Conservation (phyloP, 2,113 vertebrate species). For the Phyllopteryx taeniolatus region DNA sequence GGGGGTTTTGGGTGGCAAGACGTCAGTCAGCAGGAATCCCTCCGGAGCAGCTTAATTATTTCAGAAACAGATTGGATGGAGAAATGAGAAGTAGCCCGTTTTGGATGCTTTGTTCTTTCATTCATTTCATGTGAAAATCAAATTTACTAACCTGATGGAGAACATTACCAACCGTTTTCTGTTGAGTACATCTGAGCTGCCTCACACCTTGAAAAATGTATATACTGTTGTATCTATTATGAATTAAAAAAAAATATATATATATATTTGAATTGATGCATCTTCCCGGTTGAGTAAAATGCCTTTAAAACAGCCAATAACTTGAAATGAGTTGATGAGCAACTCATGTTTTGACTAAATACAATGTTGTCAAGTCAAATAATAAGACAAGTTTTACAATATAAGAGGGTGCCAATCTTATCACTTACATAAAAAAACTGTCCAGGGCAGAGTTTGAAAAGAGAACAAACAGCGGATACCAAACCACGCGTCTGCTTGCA, state of each 20-base stretch:
- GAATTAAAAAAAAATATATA: too few species aligned
- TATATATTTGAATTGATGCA: too few species aligned
- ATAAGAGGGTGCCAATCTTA: background rate
- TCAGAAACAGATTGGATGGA: slow-evolving; percentile 20
- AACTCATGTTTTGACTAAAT: too few species aligned
- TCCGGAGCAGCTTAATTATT: slow-evolving; percentile 38
- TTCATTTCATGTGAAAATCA: background rate
- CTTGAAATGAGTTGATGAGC: too few species aligned
- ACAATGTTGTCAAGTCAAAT: too few species aligned
- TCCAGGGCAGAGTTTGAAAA: background rate
- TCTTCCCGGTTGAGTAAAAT: too few species aligned
- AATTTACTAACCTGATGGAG: background rate
- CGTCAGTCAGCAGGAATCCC: slow-evolving; percentile 36
- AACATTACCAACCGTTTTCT: background rate
- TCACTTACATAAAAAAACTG: background rate
- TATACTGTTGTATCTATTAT: too few species aligned
- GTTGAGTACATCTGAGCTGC: background rate
- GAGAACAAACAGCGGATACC: background rate
- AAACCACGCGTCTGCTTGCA: background rate
- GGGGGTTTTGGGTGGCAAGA: slow-evolving; percentile 7
- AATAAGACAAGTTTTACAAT: background rate
- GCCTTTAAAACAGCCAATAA: too few species aligned
- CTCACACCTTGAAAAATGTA: too few species aligned
- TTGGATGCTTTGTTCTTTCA: background rate
- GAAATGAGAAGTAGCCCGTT: background rate